Conservation (phyloP, 2,888 invertebrate genomes). For the Cephus nigrinus region DNA sequence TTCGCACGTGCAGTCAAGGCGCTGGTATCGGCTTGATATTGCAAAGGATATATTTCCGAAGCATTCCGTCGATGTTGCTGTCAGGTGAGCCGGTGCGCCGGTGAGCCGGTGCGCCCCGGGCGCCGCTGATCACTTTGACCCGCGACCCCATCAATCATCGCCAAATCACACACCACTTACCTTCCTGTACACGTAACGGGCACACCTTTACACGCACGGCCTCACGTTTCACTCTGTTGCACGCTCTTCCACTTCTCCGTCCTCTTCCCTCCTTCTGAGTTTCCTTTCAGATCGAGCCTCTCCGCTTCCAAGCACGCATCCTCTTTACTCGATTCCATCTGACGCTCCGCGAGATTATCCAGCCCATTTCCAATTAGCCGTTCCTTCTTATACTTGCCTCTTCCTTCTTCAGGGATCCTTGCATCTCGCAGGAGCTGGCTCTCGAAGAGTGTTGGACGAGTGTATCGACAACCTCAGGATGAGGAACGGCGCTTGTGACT, state of each 20-base stretch:
- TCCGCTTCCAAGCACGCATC: too few species aligned
- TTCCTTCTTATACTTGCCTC: conserved; percentile 9
- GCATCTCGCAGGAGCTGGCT: not conserved
- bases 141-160: conserved; percentile 63
- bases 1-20: too few species aligned
- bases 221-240: not conserved
- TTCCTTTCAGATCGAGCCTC: not conserved
- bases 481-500: too few species aligned
- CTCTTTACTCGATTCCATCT: too few species aligned
- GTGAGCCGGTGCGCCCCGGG: conserved; percentile 53
- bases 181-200: conserved; percentile 55
- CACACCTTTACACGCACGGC: conserved; percentile 48
- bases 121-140: conserved; percentile 65
- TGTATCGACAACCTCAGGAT: too few species aligned
- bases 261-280: conserved; percentile 11
- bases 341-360: too few species aligned
- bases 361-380: too few species aligned
- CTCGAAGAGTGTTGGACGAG: not conserved
- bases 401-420: not conserved
- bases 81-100: conserved; percentile 57
- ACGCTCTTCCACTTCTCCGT: not conserved
- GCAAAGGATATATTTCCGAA: too few species aligned
- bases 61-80: conserved; percentile 20
- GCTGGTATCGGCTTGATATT: too few species aligned
- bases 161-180: conserved; percentile 64